phyloP scores from a whole-genome alignment of 2,113 vertebrate genomes.

The Urocynchramus pylzowi region DNA sequence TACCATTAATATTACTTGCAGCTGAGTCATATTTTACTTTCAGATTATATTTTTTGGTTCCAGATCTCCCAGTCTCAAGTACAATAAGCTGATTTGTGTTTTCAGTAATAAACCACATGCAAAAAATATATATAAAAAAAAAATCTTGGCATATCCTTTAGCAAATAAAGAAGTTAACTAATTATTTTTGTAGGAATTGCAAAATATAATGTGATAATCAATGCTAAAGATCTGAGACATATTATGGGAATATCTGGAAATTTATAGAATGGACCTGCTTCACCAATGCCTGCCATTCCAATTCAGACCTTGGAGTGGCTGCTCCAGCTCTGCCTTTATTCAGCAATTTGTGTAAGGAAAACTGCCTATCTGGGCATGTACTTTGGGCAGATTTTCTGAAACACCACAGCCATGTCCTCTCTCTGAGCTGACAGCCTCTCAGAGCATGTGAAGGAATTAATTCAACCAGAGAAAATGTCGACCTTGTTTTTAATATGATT shows the following conservation, averaged over 20 bases:
- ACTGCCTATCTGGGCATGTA: not conserved
- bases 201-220: not conserved
- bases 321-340: not conserved
- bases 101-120: not conserved
- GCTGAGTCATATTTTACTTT: not conserved
- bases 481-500: not conserved
- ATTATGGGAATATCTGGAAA: not conserved
- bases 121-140: no score
- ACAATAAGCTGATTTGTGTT: not conserved
- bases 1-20: not conserved
- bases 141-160: not conserved
- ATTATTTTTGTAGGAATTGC: not conserved
- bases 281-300: not conserved
- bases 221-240: not conserved
- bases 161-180: not conserved
- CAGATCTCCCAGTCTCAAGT: not conserved
- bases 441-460: accelerated
- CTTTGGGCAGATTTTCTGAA: not conserved
- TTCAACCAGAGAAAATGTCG: not conserved
- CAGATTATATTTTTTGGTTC: not conserved
- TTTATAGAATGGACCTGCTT: not conserved
- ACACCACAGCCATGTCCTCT: not conserved
- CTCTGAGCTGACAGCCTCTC: not conserved
- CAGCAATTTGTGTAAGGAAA: not conserved
- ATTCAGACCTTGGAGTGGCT: no score